phyloP scores from a whole-genome alignment of 1,140 invertebrate genomes.

The Hirudo medicinalis region DNA sequence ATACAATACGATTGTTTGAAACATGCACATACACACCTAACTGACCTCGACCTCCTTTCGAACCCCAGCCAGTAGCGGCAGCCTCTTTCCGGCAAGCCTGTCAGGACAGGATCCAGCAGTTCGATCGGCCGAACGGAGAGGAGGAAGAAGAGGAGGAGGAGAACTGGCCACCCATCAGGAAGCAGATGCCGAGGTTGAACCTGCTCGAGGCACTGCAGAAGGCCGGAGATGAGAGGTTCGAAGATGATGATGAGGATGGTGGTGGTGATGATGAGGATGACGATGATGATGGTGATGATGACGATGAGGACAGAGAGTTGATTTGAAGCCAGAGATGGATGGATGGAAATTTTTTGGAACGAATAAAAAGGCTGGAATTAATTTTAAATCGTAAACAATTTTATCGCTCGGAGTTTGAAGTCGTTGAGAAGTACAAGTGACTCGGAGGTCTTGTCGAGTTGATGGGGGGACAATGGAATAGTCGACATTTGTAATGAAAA shows the following conservation, averaged over 20 bases:
- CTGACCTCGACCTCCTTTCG: neutral
- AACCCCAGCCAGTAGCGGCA: neutral
- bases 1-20: too few species aligned
- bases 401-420: too few species aligned
- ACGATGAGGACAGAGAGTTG: too few species aligned
- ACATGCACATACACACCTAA: too few species aligned
- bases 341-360: too few species aligned
- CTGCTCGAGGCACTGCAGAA: conserved; percentile 27
- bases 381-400: too few species aligned
- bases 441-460: too few species aligned
- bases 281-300: conserved; percentile 6
- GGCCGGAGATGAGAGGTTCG: conserved; percentile 19
- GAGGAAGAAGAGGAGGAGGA: conserved; percentile 41
- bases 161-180: neutral
- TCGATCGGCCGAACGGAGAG: conserved; percentile 43
- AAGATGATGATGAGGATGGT: neutral
- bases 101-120: conserved; percentile 41
- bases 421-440: too few species aligned
- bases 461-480: too few species aligned
- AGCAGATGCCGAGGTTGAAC: neutral
- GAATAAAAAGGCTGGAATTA: too few species aligned
- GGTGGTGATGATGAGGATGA: neutral
- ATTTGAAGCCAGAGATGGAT: too few species aligned
- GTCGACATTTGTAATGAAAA: too few species aligned
- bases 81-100: conserved; percentile 45